Base-by-base conservation (phyloP, 53 echinoderm and acorn worm genomes). In the Hippasteria phrygiana region DNA sequence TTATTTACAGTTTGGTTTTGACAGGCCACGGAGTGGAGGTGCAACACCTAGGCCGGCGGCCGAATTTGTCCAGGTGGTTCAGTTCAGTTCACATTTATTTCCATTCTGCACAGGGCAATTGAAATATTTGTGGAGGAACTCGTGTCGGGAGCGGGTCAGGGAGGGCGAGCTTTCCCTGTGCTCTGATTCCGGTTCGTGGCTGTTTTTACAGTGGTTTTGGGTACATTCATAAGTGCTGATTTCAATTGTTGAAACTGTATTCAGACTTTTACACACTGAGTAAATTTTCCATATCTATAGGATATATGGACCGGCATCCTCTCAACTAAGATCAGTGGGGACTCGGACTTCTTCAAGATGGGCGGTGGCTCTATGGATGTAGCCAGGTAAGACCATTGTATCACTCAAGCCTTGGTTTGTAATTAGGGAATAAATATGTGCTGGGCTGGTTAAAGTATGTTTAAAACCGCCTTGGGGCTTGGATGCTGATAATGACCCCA, bases 311-410 rank as follows among this genome's bases (percentile, higher is more conserved):
- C 73, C 48, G 95, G 94, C 28, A 98, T 98, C 63, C 86, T 98
- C 8, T 87, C 75, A 28, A 73, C 50, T n/a, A 88, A 90, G 34
- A 93, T 98, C 53, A 24, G 73, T 18, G 88, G 72, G 37, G 95
- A 92, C n/a, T 94, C 94, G 35, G 98, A 98, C 72, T 98, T 98
- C 93, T 98, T 98, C 84, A 95, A 98, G 87, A 98, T 98, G 98
- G 98, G 98, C 32, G 98, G 94, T 51, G 98, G 98, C 62, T 98
- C 98, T 8, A 98, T 98, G 98, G 98, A 98, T 91, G 98, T 98
- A 51, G 98, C 98, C 13, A 94, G 98, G 98, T 98, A 89, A 87
- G 50, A 74, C 35, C 10, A 55, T 7, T 1, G 32, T 7, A 9
- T 34, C 67, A 35, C 10, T n/a, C 13, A 14, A 34, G 37, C 20